phyloP scores from a whole-genome alignment of 1,140 invertebrate species.

The Lutraria rhynchaena region DNA sequence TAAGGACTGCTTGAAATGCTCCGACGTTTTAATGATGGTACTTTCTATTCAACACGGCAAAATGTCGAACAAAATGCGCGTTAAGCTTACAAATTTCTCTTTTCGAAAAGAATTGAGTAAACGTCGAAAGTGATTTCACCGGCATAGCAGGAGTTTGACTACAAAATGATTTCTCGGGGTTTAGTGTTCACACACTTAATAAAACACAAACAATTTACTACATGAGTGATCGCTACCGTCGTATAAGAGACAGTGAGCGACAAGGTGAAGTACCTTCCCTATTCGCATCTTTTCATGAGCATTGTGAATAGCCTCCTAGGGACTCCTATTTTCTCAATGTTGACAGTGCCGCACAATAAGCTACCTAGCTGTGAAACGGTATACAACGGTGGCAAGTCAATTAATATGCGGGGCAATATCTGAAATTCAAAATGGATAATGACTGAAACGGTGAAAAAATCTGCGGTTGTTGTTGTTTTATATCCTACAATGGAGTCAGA shows the following conservation, averaged over 20 bases:
- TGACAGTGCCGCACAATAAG: too few species aligned
- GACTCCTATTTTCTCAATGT: constrained; percentile 2
- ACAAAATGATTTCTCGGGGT: constrained; percentile 6
- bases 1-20: constrained; percentile 27
- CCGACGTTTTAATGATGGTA: constrained; percentile 36
- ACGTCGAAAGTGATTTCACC: constrained; percentile 27
- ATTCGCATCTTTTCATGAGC: constrained; percentile 37
- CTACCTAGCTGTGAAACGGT: too few species aligned
- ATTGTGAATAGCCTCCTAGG: constrained; percentile 35
- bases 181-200: constrained; percentile 46
- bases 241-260: constrained; percentile 12
- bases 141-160: constrained; percentile 1
- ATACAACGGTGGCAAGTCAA: constrained; percentile 33
- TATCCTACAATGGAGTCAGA: constrained; percentile 7
- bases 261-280: constrained; percentile 15
- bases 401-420: constrained; percentile 22
- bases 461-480: too few species aligned
- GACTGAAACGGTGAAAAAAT: constrained; percentile 10
- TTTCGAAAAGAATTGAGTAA: constrained; percentile 23
- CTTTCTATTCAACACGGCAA: constrained; percentile 28
- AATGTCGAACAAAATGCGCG: constrained; percentile 37
- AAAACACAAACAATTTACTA: constrained; percentile 52
- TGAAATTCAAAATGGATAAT: constrained; percentile 5
- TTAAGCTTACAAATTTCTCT: constrained; percentile 38
- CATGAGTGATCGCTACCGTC: constrained; percentile 31